Conservation (phyloP, 2,888 invertebrate genomes). For the Dichetophora obliterata region DNA sequence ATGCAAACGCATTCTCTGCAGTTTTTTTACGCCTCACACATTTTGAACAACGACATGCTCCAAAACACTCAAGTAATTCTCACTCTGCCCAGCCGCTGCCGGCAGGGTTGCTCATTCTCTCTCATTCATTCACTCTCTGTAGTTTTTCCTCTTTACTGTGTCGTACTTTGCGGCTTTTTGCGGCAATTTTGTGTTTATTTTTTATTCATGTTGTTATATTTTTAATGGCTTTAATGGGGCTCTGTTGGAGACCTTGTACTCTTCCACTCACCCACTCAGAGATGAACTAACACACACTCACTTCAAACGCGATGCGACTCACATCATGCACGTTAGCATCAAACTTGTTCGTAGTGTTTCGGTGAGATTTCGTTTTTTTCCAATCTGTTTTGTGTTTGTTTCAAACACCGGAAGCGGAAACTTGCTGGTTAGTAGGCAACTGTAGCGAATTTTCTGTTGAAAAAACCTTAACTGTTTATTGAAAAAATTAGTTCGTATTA, state of each 20-base stretch:
- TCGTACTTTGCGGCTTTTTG: slow-evolving; percentile 19
- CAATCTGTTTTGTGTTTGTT: neutral
- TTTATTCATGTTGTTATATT: neutral
- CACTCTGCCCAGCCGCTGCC: neutral
- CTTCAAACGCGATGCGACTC: neutral
- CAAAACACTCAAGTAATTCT: too few species aligned
- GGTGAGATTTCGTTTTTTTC: neutral
- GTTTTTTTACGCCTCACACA: too few species aligned
- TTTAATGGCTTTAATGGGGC: neutral
- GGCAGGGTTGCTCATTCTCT: neutral
- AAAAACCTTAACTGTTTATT: neutral
- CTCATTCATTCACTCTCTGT: neutral
- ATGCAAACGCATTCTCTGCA: too few species aligned
- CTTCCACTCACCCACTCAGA: neutral
- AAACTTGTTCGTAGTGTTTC: slow-evolving; percentile 1
- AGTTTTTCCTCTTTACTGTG: neutral
- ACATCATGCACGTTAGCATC: slow-evolving; percentile 12
- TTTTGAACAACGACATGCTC: too few species aligned
- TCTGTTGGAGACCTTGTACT: neutral
- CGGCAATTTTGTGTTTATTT: neutral
- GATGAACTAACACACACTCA: neutral
- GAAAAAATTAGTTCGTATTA: too few species aligned
- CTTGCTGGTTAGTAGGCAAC: neutral
- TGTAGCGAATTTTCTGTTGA: neutral
- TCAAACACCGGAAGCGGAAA: slow-evolving; percentile 20